Base-by-base conservation (phyloP, 2,113 vertebrate genomes). In the Pachyramphus minor region DNA sequence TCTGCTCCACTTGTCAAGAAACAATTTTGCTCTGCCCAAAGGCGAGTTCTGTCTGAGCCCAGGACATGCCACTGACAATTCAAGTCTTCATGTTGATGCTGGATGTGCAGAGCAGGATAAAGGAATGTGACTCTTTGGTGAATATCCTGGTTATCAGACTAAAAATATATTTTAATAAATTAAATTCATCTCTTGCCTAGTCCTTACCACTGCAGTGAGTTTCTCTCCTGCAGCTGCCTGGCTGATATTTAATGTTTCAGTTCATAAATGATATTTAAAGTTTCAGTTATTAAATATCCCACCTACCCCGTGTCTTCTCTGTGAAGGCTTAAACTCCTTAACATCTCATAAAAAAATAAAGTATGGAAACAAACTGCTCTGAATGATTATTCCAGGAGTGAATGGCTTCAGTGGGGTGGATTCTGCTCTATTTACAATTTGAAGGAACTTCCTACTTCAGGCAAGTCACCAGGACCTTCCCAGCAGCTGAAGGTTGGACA, bases 261-360 rank as follows among this genome's bases (percentile, higher is more conserved):
- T 45, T 89, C n/a, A n/a, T n/a, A n/a, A n/a, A n/a, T 89, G 74
- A 58, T 64, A 72, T 37, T 81, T 45, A 37, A 75, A 11, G 31
- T 81, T 87, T 87, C 44, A 58, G 53, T 45, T 89, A 58, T 59
- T 58, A 77, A 89, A 85, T 14, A 84, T 56, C 82, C 59, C 62
- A 76, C 69, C 45, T 73, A 37, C 55, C 45, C 59, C 52, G 11
- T 14, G 39, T 69, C 50, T 89, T 83, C 44, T 27, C 72, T n/a
- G 62, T n/a, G 27, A 91, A 93, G 52, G 68, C 56, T 95, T 91
- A 60, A 92, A 84, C n/a, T 88, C 87, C 84, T 95, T 66, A 79
- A 84, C 44, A 53, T 77, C 63, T 91, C 58, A 62, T 53, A 24
- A 84, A 56, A 56, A 96, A 62, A 83, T 5, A 52, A 84, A 73